Percentiles rank a stretch among this genome's conserved stretches.
These are phyloP conservation scores for Drosophila saltans DNA, from an alignment of 1,140 invertebrate genomes.

Conservation along the genomic window DNA sequence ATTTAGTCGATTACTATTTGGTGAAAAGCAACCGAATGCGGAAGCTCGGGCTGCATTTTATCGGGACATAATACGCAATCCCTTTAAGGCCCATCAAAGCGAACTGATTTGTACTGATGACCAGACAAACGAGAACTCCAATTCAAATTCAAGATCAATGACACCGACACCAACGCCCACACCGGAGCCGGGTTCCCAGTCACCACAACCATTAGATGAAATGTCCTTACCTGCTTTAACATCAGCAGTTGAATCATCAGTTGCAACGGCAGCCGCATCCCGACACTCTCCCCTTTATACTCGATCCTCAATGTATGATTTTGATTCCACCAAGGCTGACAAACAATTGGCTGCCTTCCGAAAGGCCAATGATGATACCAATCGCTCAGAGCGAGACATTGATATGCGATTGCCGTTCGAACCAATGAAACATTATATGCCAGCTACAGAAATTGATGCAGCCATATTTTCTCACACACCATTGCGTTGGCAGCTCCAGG, in stretches of 20 bases:
- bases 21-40: constrained; percentile 38
- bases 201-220: constrained; percentile 32
- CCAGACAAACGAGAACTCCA: constrained; percentile 45
- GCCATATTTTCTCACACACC: constrained; percentile 90
- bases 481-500: constrained; percentile 86
- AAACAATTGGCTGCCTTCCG: constrained; percentile 45
- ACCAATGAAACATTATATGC: constrained; percentile 89
- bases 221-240: not conserved
- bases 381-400: constrained; percentile 86
- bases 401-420: constrained; percentile 92
- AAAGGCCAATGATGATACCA: constrained; percentile 17
- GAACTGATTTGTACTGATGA: constrained; percentile 25
- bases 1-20: constrained; percentile 45
- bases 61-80: constrained; percentile 64
- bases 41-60: constrained; percentile 53
- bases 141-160: constrained; percentile 64
- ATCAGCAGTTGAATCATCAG: not conserved
- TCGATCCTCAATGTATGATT: constrained; percentile 72
- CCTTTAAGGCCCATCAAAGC: constrained; percentile 55
- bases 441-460: constrained; percentile 93
- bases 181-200: constrained; percentile 65
- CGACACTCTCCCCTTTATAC: constrained; percentile 43
- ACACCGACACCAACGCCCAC: constrained; percentile 71
- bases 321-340: constrained; percentile 41
- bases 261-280: not conserved